phyloP scores from a whole-genome alignment of 92 coral and sea anemone genomes.

The Hydrozoanthus gracilis region DNA sequence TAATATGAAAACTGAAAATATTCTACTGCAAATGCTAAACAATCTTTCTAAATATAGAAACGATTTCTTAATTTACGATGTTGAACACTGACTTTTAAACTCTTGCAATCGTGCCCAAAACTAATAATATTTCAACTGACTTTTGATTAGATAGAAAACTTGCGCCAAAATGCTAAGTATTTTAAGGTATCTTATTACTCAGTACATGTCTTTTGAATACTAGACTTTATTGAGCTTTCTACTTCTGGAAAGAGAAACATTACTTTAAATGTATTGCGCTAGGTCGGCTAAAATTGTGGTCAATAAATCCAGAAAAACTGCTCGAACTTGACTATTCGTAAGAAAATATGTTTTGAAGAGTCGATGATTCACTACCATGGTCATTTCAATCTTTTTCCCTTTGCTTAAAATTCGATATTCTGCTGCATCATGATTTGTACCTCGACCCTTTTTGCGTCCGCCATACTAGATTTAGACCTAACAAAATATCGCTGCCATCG shows the following conservation, averaged over 20 bases:
- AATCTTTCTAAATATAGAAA: neutral
- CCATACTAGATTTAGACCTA: constrained; percentile 14
- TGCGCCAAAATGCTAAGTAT: constrained; percentile 39
- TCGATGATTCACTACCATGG: neutral
- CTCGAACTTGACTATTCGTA: too few relatives aligned
- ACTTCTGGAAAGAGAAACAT: too few relatives aligned
- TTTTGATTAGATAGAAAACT: neutral
- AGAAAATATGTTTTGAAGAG: too few relatives aligned
- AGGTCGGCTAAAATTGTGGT: too few relatives aligned
- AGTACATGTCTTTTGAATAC: neutral
- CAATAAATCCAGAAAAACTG: too few relatives aligned
- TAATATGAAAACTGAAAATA: neutral
- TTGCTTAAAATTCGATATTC: neutral
- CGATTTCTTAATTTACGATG: too few relatives aligned
- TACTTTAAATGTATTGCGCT: too few relatives aligned
- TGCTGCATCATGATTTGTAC: neutral
- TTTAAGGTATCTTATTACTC: constrained; percentile 14
- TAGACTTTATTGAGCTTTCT: neutral
- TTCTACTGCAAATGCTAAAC: neutral
- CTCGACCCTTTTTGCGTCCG: constrained; percentile 6
- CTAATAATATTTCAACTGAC: neutral
- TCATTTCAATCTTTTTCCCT: neutral
- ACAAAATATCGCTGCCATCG: constrained; percentile 28
- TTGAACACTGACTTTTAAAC: neutral
- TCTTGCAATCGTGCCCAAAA: constrained; percentile 20